Base-by-base conservation (phyloP, 2,888 invertebrate species). In the Calameuta filiformis region DNA sequence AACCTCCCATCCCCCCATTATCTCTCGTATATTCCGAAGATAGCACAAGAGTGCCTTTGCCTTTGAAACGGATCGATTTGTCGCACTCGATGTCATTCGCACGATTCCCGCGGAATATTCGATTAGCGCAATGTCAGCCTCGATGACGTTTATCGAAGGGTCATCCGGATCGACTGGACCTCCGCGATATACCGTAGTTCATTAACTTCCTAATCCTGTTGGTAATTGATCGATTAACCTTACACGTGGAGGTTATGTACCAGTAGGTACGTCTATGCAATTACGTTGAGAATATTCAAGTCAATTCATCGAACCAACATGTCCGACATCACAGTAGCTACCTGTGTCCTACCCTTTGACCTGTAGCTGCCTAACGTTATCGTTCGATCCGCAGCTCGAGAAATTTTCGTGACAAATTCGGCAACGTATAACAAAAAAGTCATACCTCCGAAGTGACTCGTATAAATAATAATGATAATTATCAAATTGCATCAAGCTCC, bases 201-300 rank as follows among this genome's bases (percentile, higher is more conserved):
- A 81, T 83, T 80, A 81, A 69, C 68, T 80, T 79, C 79, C 77
- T 77, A 77, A 82, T 80, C 77, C 76, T 76, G 76, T 69, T 68
- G 40, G 76, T 81, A 78, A 83, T 81, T 69, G 79, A 76, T 33
- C 71, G 56, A 81, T 83, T 82, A 81, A 77, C 56, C 73, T 77
- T 68, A 74, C 37, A 74, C 71, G 71, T 11, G 12, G 71, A 31
- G 31, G 12, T 23, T 71, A 9, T 12, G 31, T 12, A 12, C 33
- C 33, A 31, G 71, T 31, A 11, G 23, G 71, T 34, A 34, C 71
- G 31, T 15, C 9, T 23, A 56, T 9, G 56, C 56, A 56, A 56
- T 56, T 56, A 56, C 56, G 56, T 56, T 23, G 6, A 56, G 56
- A 56, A 56, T 23, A 56, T 56, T 23, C 56, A 56, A 56, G 56